A percentile compares a stretch with the other conserved stretches of the same genome.
Conservation (phyloP, 2,888 invertebrate species). For the Drosophila seclusa region DNA sequence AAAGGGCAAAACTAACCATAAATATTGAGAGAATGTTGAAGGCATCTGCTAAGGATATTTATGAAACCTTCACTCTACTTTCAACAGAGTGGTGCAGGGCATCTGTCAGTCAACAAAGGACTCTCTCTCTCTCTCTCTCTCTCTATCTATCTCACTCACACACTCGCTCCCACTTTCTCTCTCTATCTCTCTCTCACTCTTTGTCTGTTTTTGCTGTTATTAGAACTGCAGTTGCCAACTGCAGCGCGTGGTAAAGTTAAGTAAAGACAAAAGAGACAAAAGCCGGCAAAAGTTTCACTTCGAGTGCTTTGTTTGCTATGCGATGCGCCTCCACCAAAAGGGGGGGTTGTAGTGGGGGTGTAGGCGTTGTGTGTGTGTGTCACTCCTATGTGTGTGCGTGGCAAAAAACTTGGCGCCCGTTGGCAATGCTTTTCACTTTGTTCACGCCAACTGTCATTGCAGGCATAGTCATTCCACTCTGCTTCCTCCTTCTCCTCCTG, state of each 20-base stretch:
- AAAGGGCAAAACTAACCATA: not conserved
- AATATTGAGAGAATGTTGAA: not conserved
- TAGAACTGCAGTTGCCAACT: slow-evolving; percentile 73
- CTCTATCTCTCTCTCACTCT: no score
- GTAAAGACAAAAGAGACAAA: slow-evolving; percentile 71
- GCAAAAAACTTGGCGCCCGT: slow-evolving; percentile 63
- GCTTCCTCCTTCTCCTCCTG: fast-evolving
- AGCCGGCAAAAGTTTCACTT: slow-evolving; percentile 73
- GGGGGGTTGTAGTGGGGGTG: not conserved
- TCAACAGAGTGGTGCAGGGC: not conserved
- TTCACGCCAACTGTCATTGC: slow-evolving; percentile 76
- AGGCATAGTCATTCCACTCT: slow-evolving; percentile 16
- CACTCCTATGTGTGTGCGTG: slow-evolving; percentile 8
- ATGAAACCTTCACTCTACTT: not conserved
- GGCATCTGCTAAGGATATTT: not conserved
- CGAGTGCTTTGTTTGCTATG: slow-evolving; percentile 73
- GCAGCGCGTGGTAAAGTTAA: slow-evolving; percentile 69
- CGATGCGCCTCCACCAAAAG: slow-evolving; percentile 13
- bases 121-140: not conserved
- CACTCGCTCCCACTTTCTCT: not conserved
- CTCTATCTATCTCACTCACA: not conserved
- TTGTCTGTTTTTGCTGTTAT: slow-evolving; percentile 37
- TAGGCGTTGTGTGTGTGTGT: not conserved
- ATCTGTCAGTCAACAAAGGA: not conserved
- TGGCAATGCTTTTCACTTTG: slow-evolving; percentile 78